Conservation (phyloP, 2,113 vertebrate species). For the Phasianus colchicus region DNA sequence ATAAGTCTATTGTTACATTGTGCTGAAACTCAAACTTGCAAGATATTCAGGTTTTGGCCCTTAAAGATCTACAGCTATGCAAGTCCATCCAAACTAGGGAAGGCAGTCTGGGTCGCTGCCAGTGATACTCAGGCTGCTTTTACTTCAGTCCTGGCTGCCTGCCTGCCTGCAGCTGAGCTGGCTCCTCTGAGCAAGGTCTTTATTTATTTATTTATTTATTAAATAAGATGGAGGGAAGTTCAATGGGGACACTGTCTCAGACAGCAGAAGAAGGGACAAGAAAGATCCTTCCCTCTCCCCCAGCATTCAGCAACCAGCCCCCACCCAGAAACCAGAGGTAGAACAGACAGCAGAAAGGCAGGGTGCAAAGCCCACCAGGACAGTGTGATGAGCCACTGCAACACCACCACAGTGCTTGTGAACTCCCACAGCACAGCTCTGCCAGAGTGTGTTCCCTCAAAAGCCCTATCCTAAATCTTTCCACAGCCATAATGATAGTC, state of each 20-base stretch:
- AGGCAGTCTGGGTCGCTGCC: not conserved
- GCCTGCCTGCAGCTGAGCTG: conserved; percentile 34
- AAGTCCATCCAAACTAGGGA: not conserved
- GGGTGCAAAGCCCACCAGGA: not conserved
- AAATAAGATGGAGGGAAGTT: not conserved
- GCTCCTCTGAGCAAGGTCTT: conserved; percentile 24
- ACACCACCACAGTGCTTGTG: not conserved
- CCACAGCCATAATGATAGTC: not conserved
- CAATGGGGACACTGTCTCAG: not conserved
- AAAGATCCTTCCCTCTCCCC: not conserved
- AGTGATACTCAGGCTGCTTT: conserved; percentile 32
- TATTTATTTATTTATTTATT: not conserved
- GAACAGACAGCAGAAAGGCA: not conserved
- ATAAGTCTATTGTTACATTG: not conserved
- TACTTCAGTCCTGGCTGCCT: conserved; percentile 36
- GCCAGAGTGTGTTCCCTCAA: not conserved
- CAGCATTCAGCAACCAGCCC: not conserved
- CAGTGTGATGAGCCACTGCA: not conserved
- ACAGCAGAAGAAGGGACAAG: not conserved
- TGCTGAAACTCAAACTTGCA: not conserved
- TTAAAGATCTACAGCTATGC: not conserved
- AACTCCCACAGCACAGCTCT: not conserved
- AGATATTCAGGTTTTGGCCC: not conserved
- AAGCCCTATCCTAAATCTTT: not conserved
- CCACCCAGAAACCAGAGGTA: not conserved